Evolutionary conservation across 2,113 vertebrate species (phyloP).

Genomic region (Opisthocomus hoazin): DNA sequence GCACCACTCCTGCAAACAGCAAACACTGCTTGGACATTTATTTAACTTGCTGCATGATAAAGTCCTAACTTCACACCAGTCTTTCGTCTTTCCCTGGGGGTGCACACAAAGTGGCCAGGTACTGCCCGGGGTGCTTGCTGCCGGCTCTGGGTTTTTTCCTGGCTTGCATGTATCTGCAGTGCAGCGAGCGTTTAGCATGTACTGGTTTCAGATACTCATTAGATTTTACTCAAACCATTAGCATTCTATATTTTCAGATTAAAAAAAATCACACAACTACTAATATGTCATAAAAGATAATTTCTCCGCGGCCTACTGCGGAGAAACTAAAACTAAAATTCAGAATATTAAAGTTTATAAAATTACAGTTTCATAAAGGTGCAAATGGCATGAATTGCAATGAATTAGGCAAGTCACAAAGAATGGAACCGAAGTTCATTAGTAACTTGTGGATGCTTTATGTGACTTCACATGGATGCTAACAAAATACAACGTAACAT

Average conservation of each 20-base stretch:
- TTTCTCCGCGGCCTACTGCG: background rate
- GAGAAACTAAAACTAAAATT: background rate
- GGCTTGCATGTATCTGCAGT: background rate
- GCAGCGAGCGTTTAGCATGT: background rate
- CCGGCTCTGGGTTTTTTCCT: background rate
- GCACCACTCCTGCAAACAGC: conserved; percentile 38
- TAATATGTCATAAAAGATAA: background rate
- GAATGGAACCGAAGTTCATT: background rate
- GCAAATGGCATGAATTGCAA: background rate
- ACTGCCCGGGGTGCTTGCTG: background rate
- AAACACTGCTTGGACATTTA: conserved; percentile 12
- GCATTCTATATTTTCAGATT: background rate
- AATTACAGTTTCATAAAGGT: background rate
- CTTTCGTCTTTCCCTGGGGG: background rate
- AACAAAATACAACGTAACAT: background rate
- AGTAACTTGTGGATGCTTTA: background rate
- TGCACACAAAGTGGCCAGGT: background rate
- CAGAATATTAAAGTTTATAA: background rate
- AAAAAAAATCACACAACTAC: background rate
- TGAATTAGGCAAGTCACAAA: background rate
- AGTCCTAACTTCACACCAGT: background rate
- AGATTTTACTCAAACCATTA: background rate
- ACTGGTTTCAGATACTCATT: background rate
- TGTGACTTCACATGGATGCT: background rate
- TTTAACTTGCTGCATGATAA: conserved; percentile 33